Percentiles rank a stretch among this genome's conserved stretches.
Conservation (phyloP, 2,888 invertebrate genomes). For the Rhagium mordax region DNA sequence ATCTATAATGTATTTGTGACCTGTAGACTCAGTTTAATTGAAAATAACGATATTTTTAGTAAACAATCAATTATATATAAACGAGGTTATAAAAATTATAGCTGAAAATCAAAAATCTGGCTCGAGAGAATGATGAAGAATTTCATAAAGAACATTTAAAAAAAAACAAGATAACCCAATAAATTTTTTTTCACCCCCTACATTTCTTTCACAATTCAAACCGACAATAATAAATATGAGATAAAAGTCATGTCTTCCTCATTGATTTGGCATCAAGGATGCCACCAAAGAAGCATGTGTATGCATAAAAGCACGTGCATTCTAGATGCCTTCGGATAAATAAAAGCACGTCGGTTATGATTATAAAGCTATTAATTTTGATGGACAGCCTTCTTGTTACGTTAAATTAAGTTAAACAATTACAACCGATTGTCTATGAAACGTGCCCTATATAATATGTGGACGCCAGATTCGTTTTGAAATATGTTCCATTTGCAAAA, state of each 20-base stretch:
- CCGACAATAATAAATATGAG: background rate
- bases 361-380: slow-evolving; percentile 24
- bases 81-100: too few relatives aligned
- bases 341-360: background rate
- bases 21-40: too few relatives aligned
- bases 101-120: too few relatives aligned
- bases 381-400: slow-evolving; percentile 7
- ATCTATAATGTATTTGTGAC: too few relatives aligned
- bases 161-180: background rate
- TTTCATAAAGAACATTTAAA: background rate
- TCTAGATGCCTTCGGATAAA: background rate
- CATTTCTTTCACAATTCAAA: background rate
- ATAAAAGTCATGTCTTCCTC: background rate
- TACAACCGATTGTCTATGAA: background rate
- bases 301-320: slow-evolving; percentile 16
- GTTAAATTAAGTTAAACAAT: slow-evolving; percentile 24
- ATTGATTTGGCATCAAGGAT: background rate
- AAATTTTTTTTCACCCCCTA: background rate
- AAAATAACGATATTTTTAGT: too few relatives aligned
- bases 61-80: too few relatives aligned
- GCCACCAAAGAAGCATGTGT: slow-evolving; percentile 7
- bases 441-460: background rate
- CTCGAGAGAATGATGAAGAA: too few relatives aligned
- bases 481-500: background rate
- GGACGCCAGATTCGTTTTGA: background rate